Evolutionary conservation across 2,888 invertebrate genomes (phyloP), one percentile per base, ranked within the genome.

Genomic region (Ceramica pisi): DNA sequence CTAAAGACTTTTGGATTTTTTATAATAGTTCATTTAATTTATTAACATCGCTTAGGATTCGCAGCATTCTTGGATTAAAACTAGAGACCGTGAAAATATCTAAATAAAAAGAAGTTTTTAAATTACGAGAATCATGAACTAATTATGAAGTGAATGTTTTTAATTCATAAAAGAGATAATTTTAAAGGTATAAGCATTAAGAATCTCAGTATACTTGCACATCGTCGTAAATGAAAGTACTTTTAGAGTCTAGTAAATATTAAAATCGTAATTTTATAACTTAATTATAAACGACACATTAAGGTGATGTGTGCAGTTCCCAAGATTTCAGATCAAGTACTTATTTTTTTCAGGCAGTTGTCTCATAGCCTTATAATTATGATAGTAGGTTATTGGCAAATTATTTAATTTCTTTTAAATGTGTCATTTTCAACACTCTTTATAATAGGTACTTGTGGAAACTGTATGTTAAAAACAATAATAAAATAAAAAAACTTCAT

Each of bases 11-110:
- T 71, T 66, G 78, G 82, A 67, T 64, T 75, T 81, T 84, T 84
- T 84, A 85, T 86, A 86, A 83, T 84, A 81, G 75, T 74, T 64
- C 46, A 67, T 69, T 74, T 83, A 81, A 87, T 86, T 85, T 85
- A 88, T 84, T 78, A 67, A 67, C 10, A n/a, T n/a, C 19, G 21
- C 57, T 75, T 57, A 67, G 12, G 46, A 56, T 55, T 48, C 9
- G 62, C 53, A 19, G 19, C 26, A 48, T 67, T 35, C 51, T 53
- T 41, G 10, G 2, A 38, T 46, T 38, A 21, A 66, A 23, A 31
- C 6, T 16, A 21, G 21, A 7, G 6, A 19, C 38, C 7, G 2
- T 4, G 44, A 38, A 55, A 76, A 51, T 1, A 62, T 1, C 0
- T 26, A 38, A 46, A 60, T 10, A 7, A 26, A n/a, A 60, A 31